Evolutionary conservation across 1,140 invertebrate species (phyloP).

Genomic region (Drosophila teissieri): DNA sequence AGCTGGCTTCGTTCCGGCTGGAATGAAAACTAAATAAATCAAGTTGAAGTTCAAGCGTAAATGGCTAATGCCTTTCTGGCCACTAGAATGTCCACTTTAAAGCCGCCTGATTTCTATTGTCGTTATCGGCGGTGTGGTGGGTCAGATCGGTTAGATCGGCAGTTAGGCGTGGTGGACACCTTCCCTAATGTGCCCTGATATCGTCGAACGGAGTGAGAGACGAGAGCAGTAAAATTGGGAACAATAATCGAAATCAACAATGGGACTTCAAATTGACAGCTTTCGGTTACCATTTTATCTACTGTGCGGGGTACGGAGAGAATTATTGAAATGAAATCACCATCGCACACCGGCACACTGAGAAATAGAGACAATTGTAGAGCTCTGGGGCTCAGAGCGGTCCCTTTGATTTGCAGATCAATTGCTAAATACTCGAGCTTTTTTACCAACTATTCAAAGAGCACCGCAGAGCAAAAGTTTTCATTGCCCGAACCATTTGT

Average conservation of each 20-base stretch:
- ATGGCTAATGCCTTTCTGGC: slow-evolving; percentile 58
- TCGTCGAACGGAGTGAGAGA: slow-evolving; percentile 28
- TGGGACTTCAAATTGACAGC: slow-evolving; percentile 79
- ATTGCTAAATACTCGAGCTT: slow-evolving; percentile 70
- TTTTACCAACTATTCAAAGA: slow-evolving; percentile 58
- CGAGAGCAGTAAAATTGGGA: slow-evolving; percentile 43
- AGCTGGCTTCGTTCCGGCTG: slow-evolving; percentile 37
- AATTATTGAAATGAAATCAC: slow-evolving; percentile 73
- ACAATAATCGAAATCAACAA: slow-evolving; percentile 68
- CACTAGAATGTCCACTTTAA: slow-evolving; percentile 78
- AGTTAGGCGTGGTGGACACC: slow-evolving; percentile 17
- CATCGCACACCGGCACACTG: slow-evolving; percentile 58
- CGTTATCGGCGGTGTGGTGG: slow-evolving; percentile 31
- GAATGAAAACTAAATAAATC: slow-evolving; percentile 42
- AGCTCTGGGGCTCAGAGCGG: slow-evolving; percentile 56
- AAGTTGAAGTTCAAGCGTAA: slow-evolving; percentile 72
- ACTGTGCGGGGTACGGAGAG: slow-evolving; percentile 43
- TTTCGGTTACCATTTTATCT: slow-evolving; percentile 79
- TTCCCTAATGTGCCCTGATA: slow-evolving; percentile 22
- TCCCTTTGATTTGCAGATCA: slow-evolving; percentile 75
- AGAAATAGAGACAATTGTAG: slow-evolving; percentile 67
- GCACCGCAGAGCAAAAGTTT: slow-evolving; percentile 57
- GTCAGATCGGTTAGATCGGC: not conserved
- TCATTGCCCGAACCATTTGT: slow-evolving; percentile 46
- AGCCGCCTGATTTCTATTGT: slow-evolving; percentile 64